Percentiles rank a stretch among this genome's conserved stretches.
Conservation (phyloP, 2,113 vertebrate genomes). For the Vulpes ferrilata region DNA sequence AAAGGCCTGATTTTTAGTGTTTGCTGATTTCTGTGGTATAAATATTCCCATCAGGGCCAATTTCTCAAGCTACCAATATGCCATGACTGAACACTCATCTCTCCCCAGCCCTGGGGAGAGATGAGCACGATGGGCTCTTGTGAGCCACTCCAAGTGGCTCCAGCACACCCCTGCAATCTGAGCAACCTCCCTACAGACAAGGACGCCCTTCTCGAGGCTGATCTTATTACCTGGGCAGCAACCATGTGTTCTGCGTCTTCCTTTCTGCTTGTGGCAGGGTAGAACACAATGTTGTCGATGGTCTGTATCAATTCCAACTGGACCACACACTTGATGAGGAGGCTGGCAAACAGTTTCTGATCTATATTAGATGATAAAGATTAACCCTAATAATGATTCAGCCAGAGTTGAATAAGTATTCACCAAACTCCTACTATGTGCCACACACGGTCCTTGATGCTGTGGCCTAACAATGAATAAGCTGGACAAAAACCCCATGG, state of each 20-base stretch:
- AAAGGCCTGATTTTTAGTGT: not conserved
- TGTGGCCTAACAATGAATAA: not conserved
- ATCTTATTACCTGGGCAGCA: constrained; percentile 93
- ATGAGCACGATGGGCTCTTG: accelerated
- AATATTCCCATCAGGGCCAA: not conserved
- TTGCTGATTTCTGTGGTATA: not conserved
- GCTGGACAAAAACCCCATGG: not conserved
- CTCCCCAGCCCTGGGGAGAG: not conserved
- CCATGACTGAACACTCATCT: not conserved
- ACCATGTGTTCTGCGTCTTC: constrained; percentile 98
- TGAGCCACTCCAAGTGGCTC: accelerated
- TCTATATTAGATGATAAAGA: constrained; percentile 86
- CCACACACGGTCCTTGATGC: not conserved
- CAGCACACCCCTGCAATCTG: accelerated
- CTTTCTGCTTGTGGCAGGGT: constrained; percentile 97
- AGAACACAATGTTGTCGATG: constrained; percentile 98
- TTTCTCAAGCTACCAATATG: not conserved
- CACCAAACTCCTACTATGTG: not conserved
- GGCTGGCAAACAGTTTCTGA: constrained; percentile 97
- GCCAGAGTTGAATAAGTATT: not conserved
- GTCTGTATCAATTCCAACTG: constrained; percentile 98
- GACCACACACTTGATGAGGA: constrained; percentile 98
- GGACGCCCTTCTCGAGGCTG: not conserved
- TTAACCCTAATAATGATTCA: constrained; percentile 63
- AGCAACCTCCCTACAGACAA: not conserved